Evolutionary conservation across 2,888 invertebrate species (phyloP).

Genomic region (Aphidius colemani): DNA sequence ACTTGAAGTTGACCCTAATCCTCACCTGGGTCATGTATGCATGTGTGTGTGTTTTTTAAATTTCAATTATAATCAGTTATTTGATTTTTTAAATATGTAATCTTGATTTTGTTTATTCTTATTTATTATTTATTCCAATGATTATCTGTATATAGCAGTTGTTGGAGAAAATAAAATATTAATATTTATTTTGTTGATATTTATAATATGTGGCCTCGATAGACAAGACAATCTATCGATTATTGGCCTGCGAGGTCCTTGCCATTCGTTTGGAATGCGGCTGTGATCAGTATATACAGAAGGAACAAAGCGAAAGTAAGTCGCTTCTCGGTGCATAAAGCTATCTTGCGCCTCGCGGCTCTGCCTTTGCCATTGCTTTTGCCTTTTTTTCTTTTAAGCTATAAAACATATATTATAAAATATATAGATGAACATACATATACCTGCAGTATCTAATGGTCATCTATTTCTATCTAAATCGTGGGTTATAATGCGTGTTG

Average conservation of each 20-base stretch:
- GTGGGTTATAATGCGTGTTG: background rate
- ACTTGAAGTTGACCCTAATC: too few relatives aligned
- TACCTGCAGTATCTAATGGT: slow-evolving; percentile 8
- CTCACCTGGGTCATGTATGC: too few relatives aligned
- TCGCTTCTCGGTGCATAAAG: slow-evolving; percentile 26
- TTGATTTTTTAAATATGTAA: too few relatives aligned
- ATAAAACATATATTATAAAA: slow-evolving; percentile 11
- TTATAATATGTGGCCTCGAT: slow-evolving; percentile 11
- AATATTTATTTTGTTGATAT: background rate
- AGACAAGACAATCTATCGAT: slow-evolving; percentile 23
- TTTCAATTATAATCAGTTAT: too few relatives aligned
- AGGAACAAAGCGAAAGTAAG: slow-evolving; percentile 41
- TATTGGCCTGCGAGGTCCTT: slow-evolving; percentile 32
- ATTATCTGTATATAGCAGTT: too few relatives aligned
- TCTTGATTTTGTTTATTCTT: too few relatives aligned
- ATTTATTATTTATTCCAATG: too few relatives aligned
- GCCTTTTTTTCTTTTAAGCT: slow-evolving; percentile 12
- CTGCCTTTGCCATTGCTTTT: slow-evolving; percentile 14
- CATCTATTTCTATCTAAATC: slow-evolving; percentile 5
- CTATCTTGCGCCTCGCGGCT: slow-evolving; percentile 18
- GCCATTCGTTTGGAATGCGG: slow-evolving; percentile 34
- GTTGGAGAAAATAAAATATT: too few relatives aligned
- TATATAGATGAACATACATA: slow-evolving; percentile 2
- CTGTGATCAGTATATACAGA: slow-evolving; percentile 25
- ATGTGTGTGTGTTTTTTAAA: too few relatives aligned